Conservation (phyloP, 2,113 vertebrate species). For the Columba janthina region DNA sequence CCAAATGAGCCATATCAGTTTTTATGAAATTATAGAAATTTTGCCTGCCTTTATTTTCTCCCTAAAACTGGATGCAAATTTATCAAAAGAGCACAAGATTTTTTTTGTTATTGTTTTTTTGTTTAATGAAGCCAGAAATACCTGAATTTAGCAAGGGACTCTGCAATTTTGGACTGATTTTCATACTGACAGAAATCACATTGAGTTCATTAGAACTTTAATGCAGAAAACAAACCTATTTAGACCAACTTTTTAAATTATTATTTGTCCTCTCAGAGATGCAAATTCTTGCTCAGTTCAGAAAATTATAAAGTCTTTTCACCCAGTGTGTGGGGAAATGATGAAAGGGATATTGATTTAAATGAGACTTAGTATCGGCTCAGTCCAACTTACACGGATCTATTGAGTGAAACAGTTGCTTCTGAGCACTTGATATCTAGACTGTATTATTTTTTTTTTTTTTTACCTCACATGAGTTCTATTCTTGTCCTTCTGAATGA, state of each 20-base stretch:
- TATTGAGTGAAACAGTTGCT: background rate
- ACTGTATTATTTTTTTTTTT: background rate
- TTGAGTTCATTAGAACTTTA: background rate
- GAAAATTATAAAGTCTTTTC: background rate
- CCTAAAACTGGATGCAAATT: background rate
- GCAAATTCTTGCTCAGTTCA: background rate
- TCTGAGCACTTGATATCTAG: background rate
- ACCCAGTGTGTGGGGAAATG: background rate
- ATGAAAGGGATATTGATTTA: background rate
- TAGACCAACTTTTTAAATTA: background rate
- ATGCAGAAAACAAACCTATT: background rate
- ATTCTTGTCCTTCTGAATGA: background rate
- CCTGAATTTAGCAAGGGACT: background rate
- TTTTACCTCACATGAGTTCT: background rate
- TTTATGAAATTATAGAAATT: background rate
- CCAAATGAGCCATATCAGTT: background rate
- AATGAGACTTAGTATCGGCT: background rate
- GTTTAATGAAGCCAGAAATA: background rate
- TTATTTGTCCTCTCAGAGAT: background rate
- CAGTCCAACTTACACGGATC: background rate
- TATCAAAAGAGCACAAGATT: fast-evolving
- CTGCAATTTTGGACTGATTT: background rate
- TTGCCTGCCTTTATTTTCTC: background rate
- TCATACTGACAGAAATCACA: background rate
- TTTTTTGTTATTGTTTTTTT: background rate